Conservation (phyloP, 37 sponge, comb jelly and placozoan genomes). For the Corticium candelabrum region DNA sequence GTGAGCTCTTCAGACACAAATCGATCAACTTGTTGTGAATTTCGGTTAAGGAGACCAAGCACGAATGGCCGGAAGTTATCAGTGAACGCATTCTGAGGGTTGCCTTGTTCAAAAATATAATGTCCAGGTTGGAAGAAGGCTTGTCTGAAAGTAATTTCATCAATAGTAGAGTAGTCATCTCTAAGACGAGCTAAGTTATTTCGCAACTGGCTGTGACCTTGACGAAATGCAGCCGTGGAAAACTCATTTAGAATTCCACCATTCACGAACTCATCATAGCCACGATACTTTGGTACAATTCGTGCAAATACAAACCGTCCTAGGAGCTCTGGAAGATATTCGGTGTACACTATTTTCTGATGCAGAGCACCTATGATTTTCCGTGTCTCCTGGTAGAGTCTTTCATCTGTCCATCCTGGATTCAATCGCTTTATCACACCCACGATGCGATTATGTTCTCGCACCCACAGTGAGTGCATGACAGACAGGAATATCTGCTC, state of each 20-base stretch:
- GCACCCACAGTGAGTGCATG: background rate
- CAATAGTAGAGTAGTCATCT: conserved; percentile 14
- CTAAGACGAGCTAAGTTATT: conserved; percentile 40
- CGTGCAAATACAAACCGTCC: background rate
- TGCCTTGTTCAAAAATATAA: background rate
- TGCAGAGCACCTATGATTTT: conserved; percentile 6
- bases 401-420: background rate
- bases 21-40: conserved; percentile 44
- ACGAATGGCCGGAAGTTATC: conserved; percentile 34
- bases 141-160: conserved; percentile 38
- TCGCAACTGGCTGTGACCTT: conserved; percentile 72
- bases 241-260: conserved; percentile 50
- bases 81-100: background rate
- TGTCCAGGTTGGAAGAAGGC: conserved; percentile 51
- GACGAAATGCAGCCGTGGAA: conserved; percentile 72
- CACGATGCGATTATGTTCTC: background rate
- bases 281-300: conserved; percentile 8
- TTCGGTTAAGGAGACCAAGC: conserved; percentile 31
- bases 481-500: background rate
- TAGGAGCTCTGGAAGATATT: conserved; percentile 24
- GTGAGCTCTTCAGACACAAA: conserved; percentile 53
- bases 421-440: background rate
- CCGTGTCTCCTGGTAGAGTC: conserved; percentile 5
- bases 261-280: conserved; percentile 50
- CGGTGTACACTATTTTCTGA: conserved; percentile 12